Conservation (phyloP, 2,113 vertebrate genomes). For the Zingel zingel region DNA sequence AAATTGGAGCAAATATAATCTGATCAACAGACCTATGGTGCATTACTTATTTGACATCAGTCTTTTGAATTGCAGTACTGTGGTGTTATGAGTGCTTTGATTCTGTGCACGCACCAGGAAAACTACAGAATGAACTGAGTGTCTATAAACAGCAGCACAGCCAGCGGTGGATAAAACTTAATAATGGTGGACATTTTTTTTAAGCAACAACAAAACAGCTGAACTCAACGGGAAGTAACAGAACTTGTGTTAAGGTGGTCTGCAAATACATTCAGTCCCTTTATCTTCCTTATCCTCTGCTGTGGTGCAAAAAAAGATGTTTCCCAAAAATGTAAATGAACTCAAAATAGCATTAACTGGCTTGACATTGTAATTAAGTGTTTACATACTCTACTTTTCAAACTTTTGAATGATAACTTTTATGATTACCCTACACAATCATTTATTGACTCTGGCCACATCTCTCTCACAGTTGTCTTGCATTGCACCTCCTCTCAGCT, state of each 20-base stretch:
- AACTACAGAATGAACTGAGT: background rate
- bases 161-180: background rate
- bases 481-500: constrained; percentile 21
- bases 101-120: constrained; percentile 23
- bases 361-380: background rate
- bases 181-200: background rate
- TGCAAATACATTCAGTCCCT: constrained; percentile 15
- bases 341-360: background rate
- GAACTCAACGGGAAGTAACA: background rate
- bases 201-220: constrained; percentile 23
- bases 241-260: background rate
- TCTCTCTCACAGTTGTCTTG: constrained; percentile 35
- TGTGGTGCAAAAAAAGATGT: background rate
- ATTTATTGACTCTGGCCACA: constrained; percentile 31
- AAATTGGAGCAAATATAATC: constrained; percentile 39
- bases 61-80: constrained; percentile 14
- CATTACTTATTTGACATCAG: background rate
- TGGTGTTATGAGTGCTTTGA: constrained; percentile 20
- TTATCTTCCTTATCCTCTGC: background rate
- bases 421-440: constrained; percentile 14
- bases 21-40: constrained; percentile 16
- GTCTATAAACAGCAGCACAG: constrained; percentile 38
- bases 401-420: constrained; percentile 42
- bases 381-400: constrained; percentile 26
- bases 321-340: constrained; percentile 8